Base-by-base conservation (phyloP, 2,113 vertebrate genomes). In the Peucedramus taeniatus region DNA sequence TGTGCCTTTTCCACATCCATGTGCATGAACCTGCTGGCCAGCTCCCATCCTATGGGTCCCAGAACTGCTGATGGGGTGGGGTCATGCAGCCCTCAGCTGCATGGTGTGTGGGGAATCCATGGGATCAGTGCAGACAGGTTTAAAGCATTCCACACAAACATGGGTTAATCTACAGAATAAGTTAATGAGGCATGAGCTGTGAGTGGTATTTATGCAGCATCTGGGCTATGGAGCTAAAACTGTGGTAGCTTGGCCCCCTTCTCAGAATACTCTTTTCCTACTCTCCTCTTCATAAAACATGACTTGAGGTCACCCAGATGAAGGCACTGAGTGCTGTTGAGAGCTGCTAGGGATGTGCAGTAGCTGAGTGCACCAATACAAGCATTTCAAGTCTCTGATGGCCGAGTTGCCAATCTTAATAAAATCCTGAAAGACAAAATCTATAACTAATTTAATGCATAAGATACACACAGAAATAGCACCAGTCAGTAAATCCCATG, bases 51-150 rank as follows among this genome's bases (percentile, higher is more conserved):
- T 5, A 2, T 2, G 22, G 64, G 72, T 60, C 72, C 24, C 35
- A 51, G 33, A 50, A 7, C 16, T 54, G 60, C 59, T 40, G 6
- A 10, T 4, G 26, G 81, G 26, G 6, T 20, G 44, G 54, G 63
- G 81, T 17, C 63, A 53, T 6, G n/a, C 70, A 44, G 74, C 59
- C 45, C 60, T 24, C 70, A 57, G 54, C 49, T 49, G 37, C 53
- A 28, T 1, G 3, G 53, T 3, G 0, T 9, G 44, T 1, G 3
- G 61, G 5, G 6, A 75, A 64, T n/a, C 49, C 57, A 28, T 1
- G 39, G 85, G n/a, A 74, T 35, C 83, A 65, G 31, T 3, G 8
- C 0, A 0, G 49, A 39, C 0, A 33, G 28, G 39, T 65, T 92
- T 54, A 81, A 83, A 76, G 28, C 45, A 59, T 61, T 77, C 85